Base-by-base conservation (phyloP, 1,140 invertebrate species). In the Pectinophora gossypiella region DNA sequence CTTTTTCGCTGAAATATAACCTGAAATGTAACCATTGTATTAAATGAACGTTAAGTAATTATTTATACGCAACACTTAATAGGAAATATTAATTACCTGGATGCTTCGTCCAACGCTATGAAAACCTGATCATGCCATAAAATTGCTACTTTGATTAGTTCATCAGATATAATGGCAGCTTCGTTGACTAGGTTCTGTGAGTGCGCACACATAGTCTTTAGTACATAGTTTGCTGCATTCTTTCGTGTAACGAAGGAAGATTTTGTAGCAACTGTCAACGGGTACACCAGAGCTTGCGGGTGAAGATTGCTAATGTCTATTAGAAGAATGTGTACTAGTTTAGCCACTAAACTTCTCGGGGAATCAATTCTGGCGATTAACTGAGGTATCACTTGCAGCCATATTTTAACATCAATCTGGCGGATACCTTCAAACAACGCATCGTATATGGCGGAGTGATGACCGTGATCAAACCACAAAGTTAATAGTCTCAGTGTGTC, bases 71-170 rank as follows among this genome's bases (percentile, higher is more conserved):
- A 27, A 40, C 1, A 44, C 7, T n/a, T n/a, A 47, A 47, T 48
- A 53, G n/a, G 47, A n/a, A 13, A 21, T 32, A 38, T 46, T 27
- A 60, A 38, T 48, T 64, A 85, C 77, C 95, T 89, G 13, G 96
- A 98, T 0, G 98, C 98, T 89, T 99, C 98, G 82, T 99, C 99
- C 3, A 99, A 82, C 0, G 97, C 98, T 81, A 99, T 98, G 76
- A 99, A 97, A 96, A 98, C 99, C 66, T 98, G 93, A 79, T 99
- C 99, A 80, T 99, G 98, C 98, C 99, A 99, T 6, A 99, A 88
- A 56, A 99, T 99, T 4, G 98, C 98, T 0, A 99, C 97, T 49
- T 98, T 91, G 46, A 99, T 99, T 19, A 99, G 87, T 80, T 99
- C 99, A 66, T 99, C 98, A 60, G 96, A 98, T 35, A 96, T 95